A percentile compares a stretch with the other conserved stretches of the same genome.
phyloP scores from a whole-genome alignment of 2,797 vertebrate genomes.

The Sebastiscus tertius region DNA sequence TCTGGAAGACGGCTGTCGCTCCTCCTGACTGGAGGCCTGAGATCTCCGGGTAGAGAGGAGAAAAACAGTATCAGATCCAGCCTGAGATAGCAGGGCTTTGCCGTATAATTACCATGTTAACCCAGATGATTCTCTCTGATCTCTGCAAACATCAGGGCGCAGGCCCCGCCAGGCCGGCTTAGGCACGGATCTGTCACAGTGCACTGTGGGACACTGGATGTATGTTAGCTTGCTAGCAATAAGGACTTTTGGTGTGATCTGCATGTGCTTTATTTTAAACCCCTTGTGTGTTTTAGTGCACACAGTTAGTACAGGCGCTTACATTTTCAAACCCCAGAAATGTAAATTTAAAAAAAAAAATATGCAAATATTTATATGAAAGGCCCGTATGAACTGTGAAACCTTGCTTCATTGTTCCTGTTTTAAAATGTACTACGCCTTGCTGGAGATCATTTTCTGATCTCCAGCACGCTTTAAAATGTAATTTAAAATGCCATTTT shows the following conservation, averaged over 20 bases:
- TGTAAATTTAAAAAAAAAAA: slow-evolving; percentile 30
- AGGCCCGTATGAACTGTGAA: slow-evolving; percentile 27
- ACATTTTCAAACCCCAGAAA: slow-evolving; percentile 47
- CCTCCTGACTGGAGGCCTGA: slow-evolving; percentile 82
- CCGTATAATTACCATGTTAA: slow-evolving; percentile 85
- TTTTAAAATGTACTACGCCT: slow-evolving; percentile 17
- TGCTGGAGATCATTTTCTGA: neutral
- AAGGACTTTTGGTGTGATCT: slow-evolving; percentile 68
- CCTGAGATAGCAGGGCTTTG: slow-evolving; percentile 85
- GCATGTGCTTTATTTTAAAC: slow-evolving; percentile 69
- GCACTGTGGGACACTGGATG: slow-evolving; percentile 74
- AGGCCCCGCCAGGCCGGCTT: slow-evolving; percentile 79
- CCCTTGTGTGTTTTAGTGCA: slow-evolving; percentile 58
- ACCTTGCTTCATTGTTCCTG: slow-evolving; percentile 5
- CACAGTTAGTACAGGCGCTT: slow-evolving; percentile 32
- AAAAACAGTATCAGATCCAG: slow-evolving; percentile 86
- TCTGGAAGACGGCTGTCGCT: slow-evolving; percentile 78
- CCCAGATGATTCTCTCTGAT: slow-evolving; percentile 86
- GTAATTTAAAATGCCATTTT: neutral
- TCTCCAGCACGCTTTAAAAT: neutral
- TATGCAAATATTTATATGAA: slow-evolving; percentile 41
- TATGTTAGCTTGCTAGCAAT: slow-evolving; percentile 68
- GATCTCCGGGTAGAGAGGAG: slow-evolving; percentile 78
- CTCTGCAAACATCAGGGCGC: slow-evolving; percentile 83
- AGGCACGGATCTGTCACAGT: slow-evolving; percentile 77